Conservation (phyloP, 2,888 invertebrate genomes). For the Abrostola tripartita region DNA sequence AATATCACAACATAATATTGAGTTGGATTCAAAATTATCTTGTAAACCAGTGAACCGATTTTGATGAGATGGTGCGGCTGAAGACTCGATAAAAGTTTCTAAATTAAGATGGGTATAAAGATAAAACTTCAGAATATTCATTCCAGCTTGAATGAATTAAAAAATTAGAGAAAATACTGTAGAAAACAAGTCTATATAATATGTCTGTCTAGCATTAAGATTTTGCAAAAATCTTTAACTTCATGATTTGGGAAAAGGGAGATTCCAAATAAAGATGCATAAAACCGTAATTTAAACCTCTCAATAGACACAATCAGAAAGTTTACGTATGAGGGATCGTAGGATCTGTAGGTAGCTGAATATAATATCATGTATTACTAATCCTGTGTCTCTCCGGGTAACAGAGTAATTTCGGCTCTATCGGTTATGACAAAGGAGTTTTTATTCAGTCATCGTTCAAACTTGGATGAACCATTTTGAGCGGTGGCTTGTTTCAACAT, state of each 20-base stretch:
- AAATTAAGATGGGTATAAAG: conserved; percentile 26
- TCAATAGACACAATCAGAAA: conserved; percentile 41
- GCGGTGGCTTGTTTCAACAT: conserved; percentile 32
- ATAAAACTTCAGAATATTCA: conserved; percentile 23
- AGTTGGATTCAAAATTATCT: conserved; percentile 23
- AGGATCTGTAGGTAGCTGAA: conserved; percentile 37
- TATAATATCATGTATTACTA: conserved; percentile 40
- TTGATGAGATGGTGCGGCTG: conserved; percentile 23
- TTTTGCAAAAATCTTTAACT: not conserved
- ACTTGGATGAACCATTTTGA: conserved; percentile 53
- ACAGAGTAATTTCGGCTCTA: conserved; percentile 26
- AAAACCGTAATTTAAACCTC: conserved; percentile 27
- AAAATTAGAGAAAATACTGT: not conserved
- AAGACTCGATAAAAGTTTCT: conserved; percentile 20
- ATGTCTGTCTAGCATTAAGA: too few relatives aligned
- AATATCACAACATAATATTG: conserved; percentile 12
- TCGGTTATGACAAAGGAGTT: conserved; percentile 18
- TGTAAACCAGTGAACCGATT: conserved; percentile 25
- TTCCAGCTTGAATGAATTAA: too few relatives aligned
- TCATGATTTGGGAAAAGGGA: conserved; percentile 11
- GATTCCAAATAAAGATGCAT: conserved; percentile 13
- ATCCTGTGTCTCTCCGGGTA: conserved; percentile 13
- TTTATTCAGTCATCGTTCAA: conserved; percentile 35
- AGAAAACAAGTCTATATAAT: conserved; percentile 8
- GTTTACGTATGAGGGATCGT: conserved; percentile 26